phyloP scores from a whole-genome alignment of 2,113 vertebrate species.

The Myanophis thanlyinensis region DNA sequence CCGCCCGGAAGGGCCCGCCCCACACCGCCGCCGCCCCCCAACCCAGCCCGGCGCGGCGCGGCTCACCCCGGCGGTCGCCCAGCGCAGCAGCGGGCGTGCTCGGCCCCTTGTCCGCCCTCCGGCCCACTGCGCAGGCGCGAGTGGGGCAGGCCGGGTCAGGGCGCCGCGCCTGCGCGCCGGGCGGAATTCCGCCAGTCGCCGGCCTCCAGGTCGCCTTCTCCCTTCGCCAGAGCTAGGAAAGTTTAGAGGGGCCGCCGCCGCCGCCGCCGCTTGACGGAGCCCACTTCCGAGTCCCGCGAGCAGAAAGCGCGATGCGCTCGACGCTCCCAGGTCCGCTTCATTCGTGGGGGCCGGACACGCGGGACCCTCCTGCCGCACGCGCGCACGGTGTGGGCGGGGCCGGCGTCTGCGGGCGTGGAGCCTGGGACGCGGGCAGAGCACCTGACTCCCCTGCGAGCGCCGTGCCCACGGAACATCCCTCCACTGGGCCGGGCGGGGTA shows the following conservation, averaged over 20 bases:
- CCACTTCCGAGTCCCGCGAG: neutral
- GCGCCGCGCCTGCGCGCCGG: neutral
- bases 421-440: neutral
- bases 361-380: neutral
- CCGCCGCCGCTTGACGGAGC: neutral
- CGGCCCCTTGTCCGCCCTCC: neutral
- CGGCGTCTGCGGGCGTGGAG: too few relatives aligned
- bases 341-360: neutral
- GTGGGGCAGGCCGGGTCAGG: neutral
- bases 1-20: neutral
- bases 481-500: neutral
- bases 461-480: neutral
- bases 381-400: too few relatives aligned
- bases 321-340: neutral
- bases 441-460: neutral
- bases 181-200: neutral
- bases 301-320: neutral
- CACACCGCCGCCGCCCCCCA: neutral
- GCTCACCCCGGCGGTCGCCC: neutral
- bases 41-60: neutral
- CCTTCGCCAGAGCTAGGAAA: neutral
- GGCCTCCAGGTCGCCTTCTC: neutral
- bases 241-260: neutral
- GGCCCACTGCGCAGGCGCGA: neutral
- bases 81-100: neutral